A percentile compares a stretch with the other conserved stretches of the same genome.
Conservation (phyloP, 2,797 vertebrate genomes). For the Darevskia nairensis region DNA sequence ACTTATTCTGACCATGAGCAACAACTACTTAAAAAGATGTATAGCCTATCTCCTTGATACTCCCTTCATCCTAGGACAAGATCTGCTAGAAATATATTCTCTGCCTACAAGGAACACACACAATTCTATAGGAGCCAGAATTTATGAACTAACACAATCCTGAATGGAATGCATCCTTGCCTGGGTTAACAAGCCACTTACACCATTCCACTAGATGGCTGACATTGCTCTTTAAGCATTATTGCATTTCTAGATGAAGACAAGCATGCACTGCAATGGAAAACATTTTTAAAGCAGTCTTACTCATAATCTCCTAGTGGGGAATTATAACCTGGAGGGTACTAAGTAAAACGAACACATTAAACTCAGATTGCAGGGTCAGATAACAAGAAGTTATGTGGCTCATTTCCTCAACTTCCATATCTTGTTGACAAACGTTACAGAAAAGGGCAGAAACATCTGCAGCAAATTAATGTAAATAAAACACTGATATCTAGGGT, state of each 20-base stretch:
- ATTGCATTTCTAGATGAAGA: neutral
- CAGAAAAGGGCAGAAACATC: neutral
- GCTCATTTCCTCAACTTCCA: constrained; percentile 3
- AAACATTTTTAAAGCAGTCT: neutral
- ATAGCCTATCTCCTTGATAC: neutral
- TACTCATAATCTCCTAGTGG: neutral
- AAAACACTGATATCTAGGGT: neutral
- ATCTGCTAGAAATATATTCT: neutral
- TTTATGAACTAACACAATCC: constrained; percentile 1
- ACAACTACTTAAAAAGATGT: neutral
- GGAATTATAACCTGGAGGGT: neutral
- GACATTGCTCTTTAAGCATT: neutral
- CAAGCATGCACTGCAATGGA: neutral
- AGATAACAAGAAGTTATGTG: neutral
- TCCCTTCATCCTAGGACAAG: neutral
- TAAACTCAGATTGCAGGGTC: neutral
- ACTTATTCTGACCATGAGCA: neutral
- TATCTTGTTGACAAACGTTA: neutral
- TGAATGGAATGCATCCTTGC: neutral
- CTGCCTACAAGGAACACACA: neutral
- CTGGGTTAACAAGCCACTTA: neutral
- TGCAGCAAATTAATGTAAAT: neutral
- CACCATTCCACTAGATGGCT: neutral
- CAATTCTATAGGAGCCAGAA: neutral
- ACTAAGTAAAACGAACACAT: neutral